Percentiles rank a stretch among this genome's conserved stretches.
These are phyloP conservation scores for Palythoa grandis DNA, from an alignment of 92 coral and sea anemone species.

Conservation along the genomic window DNA sequence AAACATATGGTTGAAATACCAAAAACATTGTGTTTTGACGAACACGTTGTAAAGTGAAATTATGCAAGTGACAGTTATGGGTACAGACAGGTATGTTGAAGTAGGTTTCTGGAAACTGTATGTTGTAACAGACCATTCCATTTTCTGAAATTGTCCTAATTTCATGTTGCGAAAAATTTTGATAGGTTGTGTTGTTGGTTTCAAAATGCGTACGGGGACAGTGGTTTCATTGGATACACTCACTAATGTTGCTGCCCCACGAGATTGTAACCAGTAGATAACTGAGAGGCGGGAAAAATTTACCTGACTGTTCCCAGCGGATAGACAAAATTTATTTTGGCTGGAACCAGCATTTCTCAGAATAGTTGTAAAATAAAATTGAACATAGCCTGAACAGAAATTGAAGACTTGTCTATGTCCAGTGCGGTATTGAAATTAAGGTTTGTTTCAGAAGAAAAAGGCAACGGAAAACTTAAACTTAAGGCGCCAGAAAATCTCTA, in stretches of 20 bases:
- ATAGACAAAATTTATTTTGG: neutral
- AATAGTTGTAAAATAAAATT: constrained; percentile 45
- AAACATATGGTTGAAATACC: constrained; percentile 9
- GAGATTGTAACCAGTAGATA: constrained; percentile 46
- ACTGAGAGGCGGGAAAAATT: constrained; percentile 21
- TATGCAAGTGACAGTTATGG: too few relatives aligned
- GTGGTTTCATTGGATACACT: constrained; percentile 21
- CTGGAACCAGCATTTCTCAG: constrained; percentile 48
- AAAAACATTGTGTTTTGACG: constrained; percentile 1
- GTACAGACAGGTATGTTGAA: too few relatives aligned
- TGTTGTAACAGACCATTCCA: neutral
- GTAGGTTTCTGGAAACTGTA: neutral
- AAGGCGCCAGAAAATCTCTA: constrained; percentile 37
- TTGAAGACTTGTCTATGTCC: neutral
- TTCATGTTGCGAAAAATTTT: neutral
- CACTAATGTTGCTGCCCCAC: constrained; percentile 50
- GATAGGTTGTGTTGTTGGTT: constrained; percentile 23
- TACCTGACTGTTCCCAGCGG: constrained; percentile 7
- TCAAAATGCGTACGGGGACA: constrained; percentile 20
- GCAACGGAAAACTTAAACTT: constrained; percentile 19
- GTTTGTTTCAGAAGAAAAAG: neutral
- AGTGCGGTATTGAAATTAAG: neutral
- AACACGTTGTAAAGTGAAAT: neutral
- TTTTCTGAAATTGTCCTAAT: neutral
- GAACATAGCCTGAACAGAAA: constrained; percentile 23